Evolutionary conservation across 1,140 invertebrate genomes (phyloP).

Genomic region (Lysiphlebus fabarum): DNA sequence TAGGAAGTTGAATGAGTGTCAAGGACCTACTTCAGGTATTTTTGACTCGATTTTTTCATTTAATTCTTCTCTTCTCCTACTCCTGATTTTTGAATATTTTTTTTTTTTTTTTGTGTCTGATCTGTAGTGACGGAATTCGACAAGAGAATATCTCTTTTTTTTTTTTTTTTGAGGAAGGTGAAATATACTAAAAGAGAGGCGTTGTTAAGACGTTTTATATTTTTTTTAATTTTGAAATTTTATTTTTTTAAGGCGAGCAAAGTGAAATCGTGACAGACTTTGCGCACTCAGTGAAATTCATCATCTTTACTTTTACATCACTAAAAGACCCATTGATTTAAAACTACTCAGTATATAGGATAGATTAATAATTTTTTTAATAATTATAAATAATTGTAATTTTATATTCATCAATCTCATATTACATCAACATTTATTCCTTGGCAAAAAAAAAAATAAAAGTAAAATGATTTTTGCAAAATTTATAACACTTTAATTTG

Average conservation of each 20-base stretch:
- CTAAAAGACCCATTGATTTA: background rate
- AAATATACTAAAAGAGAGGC: background rate
- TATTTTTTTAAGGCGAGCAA: slow-evolving; percentile 12
- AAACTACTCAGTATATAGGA: slow-evolving; percentile 20
- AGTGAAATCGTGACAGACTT: slow-evolving; percentile 19
- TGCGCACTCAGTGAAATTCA: slow-evolving; percentile 22
- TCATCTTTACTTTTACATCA: slow-evolving; percentile 27
- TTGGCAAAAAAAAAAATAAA: background rate
- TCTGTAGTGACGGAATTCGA: background rate
- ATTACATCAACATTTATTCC: background rate
- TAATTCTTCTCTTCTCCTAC: too few species aligned
- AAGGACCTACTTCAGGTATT: background rate
- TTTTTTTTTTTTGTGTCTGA: too few species aligned
- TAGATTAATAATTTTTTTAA: background rate
- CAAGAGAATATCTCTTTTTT: slow-evolving; percentile 1
- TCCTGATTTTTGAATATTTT: too few species aligned
- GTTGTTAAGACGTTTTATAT: background rate
- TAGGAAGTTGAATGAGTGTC: slow-evolving; percentile 11
- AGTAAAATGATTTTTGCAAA: too few species aligned
- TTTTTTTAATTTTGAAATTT: background rate
- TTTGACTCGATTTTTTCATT: too few species aligned
- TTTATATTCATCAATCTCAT: slow-evolving; percentile 17
- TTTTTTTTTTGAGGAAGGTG: background rate
- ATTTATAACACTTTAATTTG: too few species aligned
- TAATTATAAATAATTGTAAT: slow-evolving; percentile 12